Base-by-base conservation (phyloP, 2,888 invertebrate species). In the Amiota mariae region DNA sequence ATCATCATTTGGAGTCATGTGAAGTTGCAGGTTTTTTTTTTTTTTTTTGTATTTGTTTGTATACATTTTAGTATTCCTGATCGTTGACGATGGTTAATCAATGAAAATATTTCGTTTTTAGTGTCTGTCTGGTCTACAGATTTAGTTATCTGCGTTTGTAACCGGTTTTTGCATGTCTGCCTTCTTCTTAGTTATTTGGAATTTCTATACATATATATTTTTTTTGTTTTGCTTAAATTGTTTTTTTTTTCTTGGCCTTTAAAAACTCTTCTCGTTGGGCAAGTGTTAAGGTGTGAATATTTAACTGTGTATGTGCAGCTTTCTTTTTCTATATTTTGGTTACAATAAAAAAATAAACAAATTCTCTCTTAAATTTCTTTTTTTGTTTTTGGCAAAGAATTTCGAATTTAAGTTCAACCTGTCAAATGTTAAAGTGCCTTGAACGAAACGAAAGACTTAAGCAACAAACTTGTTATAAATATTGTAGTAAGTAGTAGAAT, bases 361-460 rank as follows among this genome's bases (percentile, higher is more conserved):
- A 36, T 36, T 36, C 36, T 36, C 36, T 36, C 36, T 36, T 2
- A 36, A 36, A 36, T 36, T 36, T 36, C 36, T 66, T 66, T 66
- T 66, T 66, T 59, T 59, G 54, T 57, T n/a, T 15, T 8, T 36
- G 6, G 36, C 20, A 59, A 24, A 15, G 20, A 59, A 59, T 59
- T 15, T 15, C 11, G 18, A 59, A 18, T 59, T 59, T 13, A 61
- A 48, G 76, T 47, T 51, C 36, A 4, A 49, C 11, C 10, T 64
- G 10, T 49, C 66, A 46, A 13, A 67, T 57, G 18, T 13, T 56
- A 56, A 71, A 70, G 48, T 13, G 48, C 57, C 20, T 49, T 36
- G 48, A n/a, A n/a, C n/a, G n/a, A 48, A 72, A 77, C 78, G 66
- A 82, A 85, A 81, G 83, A 85, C 86, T 83, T 79, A 72, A 64